Evolutionary conservation across 2,797 vertebrate species (phyloP).

Genomic region (Notolabrus celidotus): DNA sequence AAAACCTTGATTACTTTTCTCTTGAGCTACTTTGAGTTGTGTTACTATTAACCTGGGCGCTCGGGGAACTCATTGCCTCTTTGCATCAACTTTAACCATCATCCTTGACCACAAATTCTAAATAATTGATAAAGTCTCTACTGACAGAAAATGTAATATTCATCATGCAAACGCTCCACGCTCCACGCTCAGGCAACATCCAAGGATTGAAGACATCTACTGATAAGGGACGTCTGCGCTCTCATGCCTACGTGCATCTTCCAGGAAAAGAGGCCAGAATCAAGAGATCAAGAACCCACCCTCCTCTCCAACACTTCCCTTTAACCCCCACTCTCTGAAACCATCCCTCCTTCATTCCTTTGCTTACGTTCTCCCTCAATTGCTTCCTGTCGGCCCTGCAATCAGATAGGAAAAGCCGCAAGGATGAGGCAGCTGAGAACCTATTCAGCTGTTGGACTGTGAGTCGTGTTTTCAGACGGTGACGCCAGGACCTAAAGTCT

Average conservation of each 20-base stretch:
- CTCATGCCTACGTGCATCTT: conserved; percentile 61
- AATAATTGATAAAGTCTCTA: too few species aligned
- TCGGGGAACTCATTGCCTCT: too few species aligned
- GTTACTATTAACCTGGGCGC: too few species aligned
- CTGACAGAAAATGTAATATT: not conserved
- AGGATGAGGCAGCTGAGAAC: conserved; percentile 45
- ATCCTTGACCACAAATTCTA: too few species aligned
- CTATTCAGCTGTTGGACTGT: conserved; percentile 33
- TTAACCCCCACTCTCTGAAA: conserved; percentile 7
- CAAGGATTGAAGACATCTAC: not conserved
- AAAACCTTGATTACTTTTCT: too few species aligned
- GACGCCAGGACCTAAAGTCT: conserved; percentile 26
- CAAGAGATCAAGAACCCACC: conserved; percentile 57
- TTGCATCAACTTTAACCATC: too few species aligned
- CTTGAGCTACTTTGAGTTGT: too few species aligned
- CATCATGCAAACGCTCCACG: not conserved
- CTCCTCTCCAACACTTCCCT: conserved; percentile 31
- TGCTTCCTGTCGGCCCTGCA: conserved; percentile 58
- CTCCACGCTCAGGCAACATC: conserved; percentile 23
- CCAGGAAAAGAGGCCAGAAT: conserved; percentile 56
- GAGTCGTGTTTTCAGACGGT: conserved; percentile 10
- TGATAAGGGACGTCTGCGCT: conserved; percentile 41
- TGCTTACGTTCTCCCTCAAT: conserved; percentile 49
- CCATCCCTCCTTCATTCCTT: conserved; percentile 31
- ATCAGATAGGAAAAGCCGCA: conserved; percentile 61